A percentile compares a stretch with the other conserved stretches of the same genome.
These are phyloP conservation scores for Acrobasis consociella DNA, from an alignment of 2,888 invertebrate species.

Conservation along the genomic window DNA sequence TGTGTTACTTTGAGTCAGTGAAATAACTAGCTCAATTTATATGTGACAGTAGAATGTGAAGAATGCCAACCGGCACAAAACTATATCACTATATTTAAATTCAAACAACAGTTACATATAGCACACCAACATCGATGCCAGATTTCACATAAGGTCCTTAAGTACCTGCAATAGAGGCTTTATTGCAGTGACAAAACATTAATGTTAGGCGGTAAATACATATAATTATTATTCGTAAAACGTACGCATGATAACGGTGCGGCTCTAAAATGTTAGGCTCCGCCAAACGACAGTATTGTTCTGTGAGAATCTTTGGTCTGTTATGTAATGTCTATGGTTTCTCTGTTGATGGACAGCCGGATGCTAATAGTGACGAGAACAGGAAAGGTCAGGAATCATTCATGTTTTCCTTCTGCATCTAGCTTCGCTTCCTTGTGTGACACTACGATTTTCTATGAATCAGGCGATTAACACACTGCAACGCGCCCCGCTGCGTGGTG, in stretches of 20 bases:
- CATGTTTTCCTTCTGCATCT: no score
- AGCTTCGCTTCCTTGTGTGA: no score
- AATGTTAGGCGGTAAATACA: constrained; percentile 20
- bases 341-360: background rate
- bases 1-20: no score
- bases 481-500: no score
- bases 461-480: no score
- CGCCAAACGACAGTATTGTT: constrained; percentile 35
- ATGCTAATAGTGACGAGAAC: background rate
- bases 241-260: constrained; percentile 52
- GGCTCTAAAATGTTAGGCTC: constrained; percentile 40
- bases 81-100: constrained; percentile 21
- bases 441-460: no score
- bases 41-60: background rate
- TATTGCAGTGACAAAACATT: constrained; percentile 21
- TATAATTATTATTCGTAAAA: constrained; percentile 47
- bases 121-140: constrained; percentile 11
- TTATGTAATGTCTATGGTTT: constrained; percentile 29
- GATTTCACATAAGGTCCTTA: constrained; percentile 25
- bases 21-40: background rate
- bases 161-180: constrained; percentile 6
- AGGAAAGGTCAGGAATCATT: background rate
- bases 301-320: constrained; percentile 24
- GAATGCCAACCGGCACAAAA: constrained; percentile 12
- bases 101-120: constrained; percentile 32